Evolutionary conservation across 2,888 invertebrate species (phyloP), one percentile per base, ranked within the genome.

Genomic region (Eristalis intricaria): DNA sequence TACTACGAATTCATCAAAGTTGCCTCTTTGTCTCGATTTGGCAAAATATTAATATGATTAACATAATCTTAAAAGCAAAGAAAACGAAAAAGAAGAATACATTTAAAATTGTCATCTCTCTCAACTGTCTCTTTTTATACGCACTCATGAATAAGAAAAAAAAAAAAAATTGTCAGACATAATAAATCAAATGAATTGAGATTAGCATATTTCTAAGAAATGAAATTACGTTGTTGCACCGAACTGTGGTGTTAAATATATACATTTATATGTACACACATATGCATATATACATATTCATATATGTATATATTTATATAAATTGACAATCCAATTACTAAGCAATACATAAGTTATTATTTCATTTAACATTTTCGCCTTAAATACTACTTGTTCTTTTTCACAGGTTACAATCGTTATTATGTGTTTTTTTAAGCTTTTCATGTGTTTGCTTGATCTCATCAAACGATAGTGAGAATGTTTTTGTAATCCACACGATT

Each of bases 271-370:
- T 63, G 58, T 75, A 68, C 83, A 87, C 50, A 66, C 13, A 66
- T 56, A 79, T 61, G 74, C 56, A 64, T 69, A 64, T 83, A 69
- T 76, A 87, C 79, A 83, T 66, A 86, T 73, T 79, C 73, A 66
- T 61, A 74, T 63, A 85, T n/a, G 73, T 78, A 74, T 73, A 85
- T 78, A 82, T 82, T 84, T 75, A 80, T 84, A 87, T 87, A 84
- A 84, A 87, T 87, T 84, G 87, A 87, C 87, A 87, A 87, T 87
- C 87, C 87, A 87, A 87, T 71, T 87, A 79, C 79, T 83, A 87
- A 87, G 87, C 87, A 87, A 87, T 87, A 87, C 76, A 85, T 68
- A 60, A 73, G 64, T 73, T 61, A 43, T 78, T 63, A n/a, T 15
- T 80, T 60, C 58, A 22, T 69, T 63, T 19, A 61, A 38, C 8